Evolutionary conservation across 2,113 vertebrate genomes (phyloP), one percentile per base, ranked within the genome.

Genomic region (Leiothrix lutea): DNA sequence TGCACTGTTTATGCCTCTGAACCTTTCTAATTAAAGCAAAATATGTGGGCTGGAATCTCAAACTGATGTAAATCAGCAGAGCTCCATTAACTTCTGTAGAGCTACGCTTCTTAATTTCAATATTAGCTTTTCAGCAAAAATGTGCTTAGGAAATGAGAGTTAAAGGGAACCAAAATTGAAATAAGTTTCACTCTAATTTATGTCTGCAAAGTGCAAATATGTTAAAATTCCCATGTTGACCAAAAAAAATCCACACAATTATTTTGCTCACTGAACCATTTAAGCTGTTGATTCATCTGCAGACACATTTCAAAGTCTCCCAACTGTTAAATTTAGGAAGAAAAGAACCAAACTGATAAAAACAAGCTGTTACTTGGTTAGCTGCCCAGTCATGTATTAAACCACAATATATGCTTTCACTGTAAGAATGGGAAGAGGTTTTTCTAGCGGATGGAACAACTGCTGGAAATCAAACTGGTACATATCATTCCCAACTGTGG

Each of bases 11-110:
- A 54, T 88, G 54, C 33, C 25, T 88, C 64, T 86, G 72, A 90
- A 88, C 79, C 50, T 88, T 88, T 93, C 71, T 90, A 90, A 93
- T 93, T 92, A 83, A 92, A 93, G 86, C 84, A 86, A 72, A 90
- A 70, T 44, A 77, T 40, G 79, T 93, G 82, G 82, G 71, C 64
- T 83, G 64, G 42, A 92, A 50, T 83, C 79, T 95, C 54, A 93
- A 80, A 36, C 50, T 82, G 42, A 62, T 86, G 38, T 90, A 88
- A 88, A 61, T 80, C 72, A 67, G 86, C 48, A 93, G 58, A 93
- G 35, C 62, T 88, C 35, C 44, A 78, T 70, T 80, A 77, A 78
- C 51, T 93, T 73, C 40, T 77, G 33, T 66, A 69, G 38, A 69
- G 42, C 36, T 82, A 3, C 56, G 72, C 38, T 80, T 78, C 60